Conservation (phyloP, 2,797 vertebrate species). For the Scolopax bukidnonensis region DNA sequence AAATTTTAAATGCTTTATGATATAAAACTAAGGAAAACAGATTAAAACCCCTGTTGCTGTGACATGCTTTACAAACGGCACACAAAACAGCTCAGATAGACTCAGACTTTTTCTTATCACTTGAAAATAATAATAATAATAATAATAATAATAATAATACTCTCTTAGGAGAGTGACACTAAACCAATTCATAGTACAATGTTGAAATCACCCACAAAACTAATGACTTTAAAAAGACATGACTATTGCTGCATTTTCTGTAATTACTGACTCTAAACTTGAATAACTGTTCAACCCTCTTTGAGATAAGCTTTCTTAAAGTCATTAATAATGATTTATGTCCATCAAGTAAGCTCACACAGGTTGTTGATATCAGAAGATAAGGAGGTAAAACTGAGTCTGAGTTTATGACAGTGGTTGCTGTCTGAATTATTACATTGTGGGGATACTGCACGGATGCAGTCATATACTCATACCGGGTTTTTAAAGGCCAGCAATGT, state of each 20-base stretch:
- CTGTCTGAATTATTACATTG: not conserved
- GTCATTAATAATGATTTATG: not conserved
- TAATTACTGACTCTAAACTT: not conserved
- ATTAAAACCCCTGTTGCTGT: not conserved
- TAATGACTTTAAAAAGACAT: not conserved
- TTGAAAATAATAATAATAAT: not conserved
- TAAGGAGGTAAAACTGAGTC: not conserved
- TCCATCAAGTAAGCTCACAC: not conserved
- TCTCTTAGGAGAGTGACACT: not conserved
- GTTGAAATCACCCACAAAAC: not conserved
- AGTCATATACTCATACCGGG: not conserved
- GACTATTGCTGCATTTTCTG: not conserved
- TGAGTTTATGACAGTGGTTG: not conserved
- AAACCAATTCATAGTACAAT: not conserved
- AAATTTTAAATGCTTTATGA: not conserved
- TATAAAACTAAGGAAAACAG: not conserved
- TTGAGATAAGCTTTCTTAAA: not conserved
- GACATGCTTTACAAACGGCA: not conserved
- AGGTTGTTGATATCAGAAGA: not conserved
- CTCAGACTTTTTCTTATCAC: not conserved
- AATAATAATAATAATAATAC: not conserved
- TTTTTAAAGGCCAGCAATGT: not conserved
- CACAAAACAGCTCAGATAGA: not conserved
- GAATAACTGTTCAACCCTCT: not conserved
- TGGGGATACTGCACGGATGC: not conserved